Evolutionary conservation across 2,113 vertebrate genomes (phyloP).

Genomic region (Hippocampus comes): DNA sequence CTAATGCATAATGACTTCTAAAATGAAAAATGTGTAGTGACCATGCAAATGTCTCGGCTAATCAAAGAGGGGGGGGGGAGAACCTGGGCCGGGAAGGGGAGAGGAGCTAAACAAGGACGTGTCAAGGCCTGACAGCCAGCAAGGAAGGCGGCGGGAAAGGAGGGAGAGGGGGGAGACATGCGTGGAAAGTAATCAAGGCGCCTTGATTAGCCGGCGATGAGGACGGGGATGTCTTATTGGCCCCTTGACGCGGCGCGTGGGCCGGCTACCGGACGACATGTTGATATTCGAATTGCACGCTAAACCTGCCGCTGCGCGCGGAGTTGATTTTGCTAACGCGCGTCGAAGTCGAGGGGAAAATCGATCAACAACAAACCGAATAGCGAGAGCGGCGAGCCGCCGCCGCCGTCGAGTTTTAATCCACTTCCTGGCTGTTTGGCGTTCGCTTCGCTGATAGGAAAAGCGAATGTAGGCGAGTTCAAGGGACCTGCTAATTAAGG

Average conservation of each 20-base stretch:
- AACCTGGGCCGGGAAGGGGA: conserved; percentile 72
- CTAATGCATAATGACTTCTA: conserved; percentile 99
- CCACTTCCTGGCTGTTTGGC: conserved; percentile 48
- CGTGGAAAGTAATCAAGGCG: conserved; percentile 98
- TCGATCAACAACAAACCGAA: background rate
- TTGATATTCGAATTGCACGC: conserved; percentile 27
- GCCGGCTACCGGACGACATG: conserved; percentile 52
- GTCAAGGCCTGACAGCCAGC: conserved; percentile 88
- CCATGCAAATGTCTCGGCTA: conserved; percentile 99
- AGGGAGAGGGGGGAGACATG: conserved; percentile 77
- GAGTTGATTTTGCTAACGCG: background rate
- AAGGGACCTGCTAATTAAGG: conserved; percentile 73
- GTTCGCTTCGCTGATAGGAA: conserved; percentile 48
- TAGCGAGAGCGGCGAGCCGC: background rate
- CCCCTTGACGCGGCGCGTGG: conserved; percentile 79
- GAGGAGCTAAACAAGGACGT: conserved; percentile 99
- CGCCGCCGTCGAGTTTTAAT: conserved; percentile 43
- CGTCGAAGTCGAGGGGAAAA: background rate
- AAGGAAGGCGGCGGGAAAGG: conserved; percentile 21
- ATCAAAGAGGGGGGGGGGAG: conserved; percentile 86
- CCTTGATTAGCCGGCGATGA: conserved; percentile 91
- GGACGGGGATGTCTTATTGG: conserved; percentile 86
- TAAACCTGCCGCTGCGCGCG: background rate
- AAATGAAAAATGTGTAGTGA: conserved; percentile 99
- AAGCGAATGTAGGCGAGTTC: conserved; percentile 26